Evolutionary conservation across 1,140 invertebrate species (phyloP).

Genomic region (Trichonephila clavipes): DNA sequence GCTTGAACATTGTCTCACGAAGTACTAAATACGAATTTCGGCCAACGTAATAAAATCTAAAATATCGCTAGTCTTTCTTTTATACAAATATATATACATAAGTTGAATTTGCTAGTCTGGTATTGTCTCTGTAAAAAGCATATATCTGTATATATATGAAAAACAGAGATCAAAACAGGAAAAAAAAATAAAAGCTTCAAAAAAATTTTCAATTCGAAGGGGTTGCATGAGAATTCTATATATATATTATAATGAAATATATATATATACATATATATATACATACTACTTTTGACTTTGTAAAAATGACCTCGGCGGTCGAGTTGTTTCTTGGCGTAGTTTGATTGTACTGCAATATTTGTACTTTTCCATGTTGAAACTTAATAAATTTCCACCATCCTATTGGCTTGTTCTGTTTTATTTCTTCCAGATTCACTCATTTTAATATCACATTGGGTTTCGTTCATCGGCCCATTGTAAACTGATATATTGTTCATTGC

Average conservation of each 20-base stretch:
- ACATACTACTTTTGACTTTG: conserved; percentile 77
- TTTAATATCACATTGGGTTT: neutral
- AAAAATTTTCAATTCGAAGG: conserved; percentile 74
- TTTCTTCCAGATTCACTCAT: neutral
- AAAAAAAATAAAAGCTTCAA: conserved; percentile 63
- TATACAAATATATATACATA: conserved; percentile 76
- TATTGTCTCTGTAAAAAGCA: conserved; percentile 65
- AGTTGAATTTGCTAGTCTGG: conserved; percentile 76
- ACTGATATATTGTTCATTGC: no score
- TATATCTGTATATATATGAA: conserved; percentile 61
- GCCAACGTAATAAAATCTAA: conserved; percentile 64
- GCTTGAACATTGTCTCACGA: conserved; percentile 39
- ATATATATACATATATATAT: conserved; percentile 75
- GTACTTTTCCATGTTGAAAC: conserved; percentile 83
- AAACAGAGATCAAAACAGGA: conserved; percentile 69
- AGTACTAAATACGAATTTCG: conserved; percentile 65
- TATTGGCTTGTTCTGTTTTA: conserved; percentile 23
- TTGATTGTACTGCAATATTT: conserved; percentile 83
- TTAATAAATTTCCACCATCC: conserved; percentile 79
- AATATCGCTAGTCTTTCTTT: conserved; percentile 72
- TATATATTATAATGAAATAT: conserved; percentile 76
- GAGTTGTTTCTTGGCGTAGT: conserved; percentile 80
- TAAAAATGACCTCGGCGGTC: conserved; percentile 75
- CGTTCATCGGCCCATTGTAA: neutral
- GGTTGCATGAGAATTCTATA: conserved; percentile 76